Evolutionary conservation across 2,113 vertebrate genomes (phyloP).

Genomic region (Pachycephala philippinensis): DNA sequence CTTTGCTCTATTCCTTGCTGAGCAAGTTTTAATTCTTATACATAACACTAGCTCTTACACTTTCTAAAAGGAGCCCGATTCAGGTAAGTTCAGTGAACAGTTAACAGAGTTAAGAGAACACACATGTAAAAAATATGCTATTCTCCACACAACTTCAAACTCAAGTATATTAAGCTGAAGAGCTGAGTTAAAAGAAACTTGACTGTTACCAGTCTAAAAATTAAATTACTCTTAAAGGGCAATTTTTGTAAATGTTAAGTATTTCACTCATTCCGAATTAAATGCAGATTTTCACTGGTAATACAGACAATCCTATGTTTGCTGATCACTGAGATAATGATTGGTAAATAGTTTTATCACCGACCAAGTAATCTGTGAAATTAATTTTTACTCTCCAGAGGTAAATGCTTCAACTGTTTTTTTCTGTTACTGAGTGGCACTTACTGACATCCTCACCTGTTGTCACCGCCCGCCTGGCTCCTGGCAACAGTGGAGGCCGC

Average conservation of each 20-base stretch:
- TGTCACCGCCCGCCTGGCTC: conserved; percentile 69
- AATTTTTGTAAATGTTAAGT: not conserved
- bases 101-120: not conserved
- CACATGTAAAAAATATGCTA: not conserved
- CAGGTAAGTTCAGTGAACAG: not conserved
- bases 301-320: not conserved
- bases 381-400: not conserved
- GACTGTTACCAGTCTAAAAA: not conserved
- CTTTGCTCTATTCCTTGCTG: not conserved
- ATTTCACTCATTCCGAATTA: not conserved
- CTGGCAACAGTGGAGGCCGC: conserved; percentile 92
- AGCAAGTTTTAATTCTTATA: not conserved
- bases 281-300: not conserved
- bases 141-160: not conserved
- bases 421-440: not conserved
- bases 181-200: not conserved
- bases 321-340: not conserved
- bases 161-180: not conserved
- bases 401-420: not conserved
- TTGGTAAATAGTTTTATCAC: not conserved
- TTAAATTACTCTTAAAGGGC: not conserved
- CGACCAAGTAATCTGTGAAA: not conserved
- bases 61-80: not conserved
- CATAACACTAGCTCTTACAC: not conserved
- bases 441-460: conserved; percentile 75